Evolutionary conservation across 1,140 invertebrate genomes (phyloP).

Genomic region (Streblospio benedicti): DNA sequence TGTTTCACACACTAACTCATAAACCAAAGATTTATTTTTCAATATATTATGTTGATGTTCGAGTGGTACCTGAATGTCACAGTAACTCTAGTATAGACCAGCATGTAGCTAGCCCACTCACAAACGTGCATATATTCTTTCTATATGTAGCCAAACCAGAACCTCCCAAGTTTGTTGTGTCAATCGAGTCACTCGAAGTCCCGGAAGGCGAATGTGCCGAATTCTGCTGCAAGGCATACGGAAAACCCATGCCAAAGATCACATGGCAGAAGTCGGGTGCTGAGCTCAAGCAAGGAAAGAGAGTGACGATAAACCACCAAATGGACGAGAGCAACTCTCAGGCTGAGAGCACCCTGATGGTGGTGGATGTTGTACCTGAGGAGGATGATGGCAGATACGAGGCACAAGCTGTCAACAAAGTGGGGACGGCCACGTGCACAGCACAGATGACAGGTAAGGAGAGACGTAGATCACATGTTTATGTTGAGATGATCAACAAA

Average conservation of each 20-base stretch:
- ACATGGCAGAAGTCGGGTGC: slow-evolving; percentile 63
- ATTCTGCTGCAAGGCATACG: slow-evolving; percentile 68
- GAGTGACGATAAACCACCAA: neutral
- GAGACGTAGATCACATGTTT: no score
- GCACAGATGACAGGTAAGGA: neutral
- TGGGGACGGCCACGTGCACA: neutral
- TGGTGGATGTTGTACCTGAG: neutral
- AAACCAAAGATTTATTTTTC: no score
- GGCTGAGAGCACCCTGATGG: neutral
- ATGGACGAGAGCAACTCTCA: neutral
- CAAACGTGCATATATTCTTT: no score
- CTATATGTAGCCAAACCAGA: neutral
- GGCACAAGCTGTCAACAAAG: neutral
- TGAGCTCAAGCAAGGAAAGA: slow-evolving; percentile 20
- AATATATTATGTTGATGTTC: no score
- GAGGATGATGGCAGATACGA: neutral
- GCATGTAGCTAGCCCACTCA: no score
- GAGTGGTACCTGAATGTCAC: no score
- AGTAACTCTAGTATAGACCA: no score
- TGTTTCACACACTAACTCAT: no score
- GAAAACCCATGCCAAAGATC: slow-evolving; percentile 76
- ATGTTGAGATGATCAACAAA: no score
- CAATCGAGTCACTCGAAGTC: slow-evolving; percentile 48
- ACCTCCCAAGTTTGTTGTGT: slow-evolving; percentile 33
- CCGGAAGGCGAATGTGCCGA: slow-evolving; percentile 53